These are phyloP conservation scores for Plectropomus leopardus DNA, from an alignment of 2,113 vertebrate genomes.

Conservation along the genomic window DNA sequence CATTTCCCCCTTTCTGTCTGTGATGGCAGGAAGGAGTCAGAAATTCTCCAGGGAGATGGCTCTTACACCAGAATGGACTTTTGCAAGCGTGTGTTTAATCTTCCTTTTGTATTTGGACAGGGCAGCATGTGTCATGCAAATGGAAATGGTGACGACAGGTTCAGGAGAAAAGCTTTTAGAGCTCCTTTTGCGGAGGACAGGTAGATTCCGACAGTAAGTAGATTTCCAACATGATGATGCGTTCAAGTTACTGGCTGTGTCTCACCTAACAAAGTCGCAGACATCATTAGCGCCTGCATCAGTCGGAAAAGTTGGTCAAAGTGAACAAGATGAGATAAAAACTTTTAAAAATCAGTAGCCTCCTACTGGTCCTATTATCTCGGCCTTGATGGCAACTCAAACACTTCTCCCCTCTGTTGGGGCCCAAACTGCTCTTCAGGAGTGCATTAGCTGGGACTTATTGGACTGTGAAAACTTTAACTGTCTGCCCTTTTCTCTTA, in stretches of 20 bases:
- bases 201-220: slow-evolving; percentile 39
- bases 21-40: slow-evolving; percentile 72
- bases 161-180: slow-evolving; percentile 59
- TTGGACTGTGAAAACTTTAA: slow-evolving; percentile 62
- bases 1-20: slow-evolving; percentile 68
- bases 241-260: neutral
- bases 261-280: neutral
- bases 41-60: slow-evolving; percentile 65
- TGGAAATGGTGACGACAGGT: slow-evolving; percentile 50
- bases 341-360: slow-evolving; percentile 35
- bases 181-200: slow-evolving; percentile 23
- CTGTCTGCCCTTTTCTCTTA: slow-evolving; percentile 67
- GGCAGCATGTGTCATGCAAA: slow-evolving; percentile 55
- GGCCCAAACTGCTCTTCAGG: slow-evolving; percentile 51
- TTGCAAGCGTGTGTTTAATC: slow-evolving; percentile 43
- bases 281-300: slow-evolving; percentile 1
- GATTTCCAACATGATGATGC: slow-evolving; percentile 17
- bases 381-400: slow-evolving; percentile 36
- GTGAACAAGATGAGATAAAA: slow-evolving; percentile 32
- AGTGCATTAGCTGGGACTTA: slow-evolving; percentile 75
- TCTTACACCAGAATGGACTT: slow-evolving; percentile 50
- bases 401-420: slow-evolving; percentile 30
- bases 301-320: slow-evolving; percentile 52
- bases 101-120: slow-evolving; percentile 44
- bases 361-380: slow-evolving; percentile 47